Base-by-base conservation (phyloP, 2,888 invertebrate species). In the Idaea dimidiata region DNA sequence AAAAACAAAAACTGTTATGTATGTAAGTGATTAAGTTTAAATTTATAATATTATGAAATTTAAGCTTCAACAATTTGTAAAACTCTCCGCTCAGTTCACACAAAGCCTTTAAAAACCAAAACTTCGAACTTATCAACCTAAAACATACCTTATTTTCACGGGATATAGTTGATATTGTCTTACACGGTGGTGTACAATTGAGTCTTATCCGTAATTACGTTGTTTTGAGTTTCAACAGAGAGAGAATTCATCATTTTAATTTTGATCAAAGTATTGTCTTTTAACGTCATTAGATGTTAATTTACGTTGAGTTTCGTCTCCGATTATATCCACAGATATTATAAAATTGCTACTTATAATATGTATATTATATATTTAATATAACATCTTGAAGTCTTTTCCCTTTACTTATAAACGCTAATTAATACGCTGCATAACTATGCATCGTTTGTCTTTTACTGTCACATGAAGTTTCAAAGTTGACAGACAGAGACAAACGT, bases 171-270 rank as follows among this genome's bases (percentile, higher is more conserved):
- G 43, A 43, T 10, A 43, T 43, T 8, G 14, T 3, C 14, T 1
- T 3, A 43, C 10, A 7, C 10, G 8, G 43, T 43, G 2, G 43
- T 10, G 43, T 10, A 43, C 43, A 43, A 43, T 43, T 14, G 43
- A 43, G 43, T 43, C 43, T 43, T 43, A 43, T 43, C 43, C 43
- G 43, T 43, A 43, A 43, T 43, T 43, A 43, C 43, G 43, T 43
- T 43, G 43, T 43, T 43, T 43, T 43, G 8, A 43, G 43, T 43
- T 43, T 43, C 43, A 8, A 43, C 10, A 43, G 43, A 43, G 43
- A 43, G 43, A 43, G 43, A 43, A 43, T 43, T 43, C 43, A 43
- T 43, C 43, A 43, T 43, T 43, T 43, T 43, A 43, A 43, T 43
- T 43, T 43, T 43, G 43, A 43, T 43, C 43, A 43, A 43, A 43